Evolutionary conservation across 2,797 vertebrate genomes (phyloP).

Genomic region (Nyctibius grandis): DNA sequence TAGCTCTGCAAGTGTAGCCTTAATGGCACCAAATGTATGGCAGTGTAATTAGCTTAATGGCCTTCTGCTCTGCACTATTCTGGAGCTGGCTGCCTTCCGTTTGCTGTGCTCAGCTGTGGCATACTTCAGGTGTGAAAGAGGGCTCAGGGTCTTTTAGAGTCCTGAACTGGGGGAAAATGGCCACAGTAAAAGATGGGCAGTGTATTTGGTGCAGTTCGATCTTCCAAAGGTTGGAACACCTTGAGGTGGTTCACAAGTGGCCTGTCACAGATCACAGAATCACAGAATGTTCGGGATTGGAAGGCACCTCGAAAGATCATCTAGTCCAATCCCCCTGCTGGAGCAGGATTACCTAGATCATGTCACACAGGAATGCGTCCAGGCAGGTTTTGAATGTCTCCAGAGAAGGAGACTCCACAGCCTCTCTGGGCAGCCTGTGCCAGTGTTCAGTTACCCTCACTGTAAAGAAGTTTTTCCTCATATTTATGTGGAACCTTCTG

Average conservation of each 20-base stretch:
- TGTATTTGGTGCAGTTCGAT: rapidly evolving
- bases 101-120: neutral
- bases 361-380: too few relatives aligned
- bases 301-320: too few relatives aligned
- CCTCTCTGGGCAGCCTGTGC: too few relatives aligned
- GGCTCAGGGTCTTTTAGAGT: neutral
- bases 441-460: too few relatives aligned
- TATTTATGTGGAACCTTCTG: too few relatives aligned
- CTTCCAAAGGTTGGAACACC: neutral
- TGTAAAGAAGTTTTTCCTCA: too few relatives aligned
- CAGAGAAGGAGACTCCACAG: too few relatives aligned
- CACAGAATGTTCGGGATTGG: too few relatives aligned
- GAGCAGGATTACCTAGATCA: too few relatives aligned
- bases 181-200: neutral
- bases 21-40: neutral
- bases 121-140: neutral
- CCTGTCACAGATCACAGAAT: neutral
- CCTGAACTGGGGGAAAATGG: neutral
- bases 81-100: neutral
- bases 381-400: too few relatives aligned
- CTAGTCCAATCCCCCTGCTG: too few relatives aligned
- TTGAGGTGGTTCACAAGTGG: neutral
- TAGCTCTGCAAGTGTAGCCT: neutral
- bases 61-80: neutral
- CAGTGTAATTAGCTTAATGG: neutral